phyloP scores from a whole-genome alignment of 2,113 vertebrate genomes.

The Tychaedon coryphoeus region DNA sequence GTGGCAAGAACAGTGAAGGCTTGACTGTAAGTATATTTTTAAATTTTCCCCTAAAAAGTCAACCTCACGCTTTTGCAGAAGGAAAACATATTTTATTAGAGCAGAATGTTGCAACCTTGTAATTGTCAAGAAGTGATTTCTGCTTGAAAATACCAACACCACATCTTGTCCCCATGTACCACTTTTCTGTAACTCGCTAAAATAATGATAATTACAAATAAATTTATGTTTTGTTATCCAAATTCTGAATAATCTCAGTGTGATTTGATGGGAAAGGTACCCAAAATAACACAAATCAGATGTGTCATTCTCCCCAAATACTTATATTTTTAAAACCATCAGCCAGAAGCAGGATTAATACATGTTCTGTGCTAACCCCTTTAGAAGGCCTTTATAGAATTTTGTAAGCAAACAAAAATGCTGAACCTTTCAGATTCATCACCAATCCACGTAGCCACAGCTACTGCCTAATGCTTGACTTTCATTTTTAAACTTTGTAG shows the following conservation, averaged over 20 bases:
- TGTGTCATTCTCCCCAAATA: background rate
- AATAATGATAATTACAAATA: background rate
- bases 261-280: background rate
- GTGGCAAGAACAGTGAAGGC: conserved; percentile 93
- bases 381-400: background rate
- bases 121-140: background rate
- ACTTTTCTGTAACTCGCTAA: background rate
- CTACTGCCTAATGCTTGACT: background rate
- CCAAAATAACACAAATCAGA: background rate
- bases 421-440: conserved; percentile 7
- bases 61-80: background rate
- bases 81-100: background rate
- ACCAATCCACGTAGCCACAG: background rate
- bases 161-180: rapidly evolving
- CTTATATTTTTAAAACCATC: background rate
- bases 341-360: background rate
- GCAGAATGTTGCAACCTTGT: background rate
- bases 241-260: background rate
- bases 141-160: background rate
- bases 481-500: conserved; percentile 21
- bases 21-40: conserved; percentile 84
- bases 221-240: background rate
- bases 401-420: background rate
- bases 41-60: background rate
- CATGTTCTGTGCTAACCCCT: background rate